Conservation (phyloP, 2,888 invertebrate genomes). For the Hetaerina titia region DNA sequence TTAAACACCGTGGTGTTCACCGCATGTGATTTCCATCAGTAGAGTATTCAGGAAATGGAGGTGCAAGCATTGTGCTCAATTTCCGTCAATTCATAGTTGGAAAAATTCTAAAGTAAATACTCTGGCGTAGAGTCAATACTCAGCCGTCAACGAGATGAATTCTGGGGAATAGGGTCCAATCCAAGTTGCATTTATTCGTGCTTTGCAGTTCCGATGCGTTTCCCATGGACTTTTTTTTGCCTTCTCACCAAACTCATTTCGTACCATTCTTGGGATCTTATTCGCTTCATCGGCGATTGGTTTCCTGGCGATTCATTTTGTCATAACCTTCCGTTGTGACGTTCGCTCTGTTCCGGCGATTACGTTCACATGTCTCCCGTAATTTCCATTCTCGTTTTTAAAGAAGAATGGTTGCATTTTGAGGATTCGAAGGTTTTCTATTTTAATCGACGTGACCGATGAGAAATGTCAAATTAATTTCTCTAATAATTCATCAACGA, state of each 20-base stretch:
- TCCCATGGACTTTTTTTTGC: background rate
- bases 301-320: background rate
- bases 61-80: too few relatives aligned
- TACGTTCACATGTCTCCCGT: background rate
- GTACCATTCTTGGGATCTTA: background rate
- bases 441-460: constrained; percentile 1
- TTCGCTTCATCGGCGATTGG: background rate
- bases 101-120: too few relatives aligned
- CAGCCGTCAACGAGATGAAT: too few relatives aligned
- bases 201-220: background rate
- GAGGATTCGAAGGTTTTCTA: background rate
- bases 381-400: background rate
- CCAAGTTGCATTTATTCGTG: too few relatives aligned
- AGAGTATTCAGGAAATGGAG: too few relatives aligned
- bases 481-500: background rate
- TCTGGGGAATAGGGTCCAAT: too few relatives aligned
- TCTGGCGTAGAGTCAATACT: too few relatives aligned
- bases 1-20: too few relatives aligned
- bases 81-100: too few relatives aligned
- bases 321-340: background rate
- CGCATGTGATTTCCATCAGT: too few relatives aligned
- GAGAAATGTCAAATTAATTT: background rate
- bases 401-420: background rate
- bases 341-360: background rate
- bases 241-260: background rate